phyloP scores from a whole-genome alignment of 2,888 invertebrate genomes.

The Lacanobia oleracea region DNA sequence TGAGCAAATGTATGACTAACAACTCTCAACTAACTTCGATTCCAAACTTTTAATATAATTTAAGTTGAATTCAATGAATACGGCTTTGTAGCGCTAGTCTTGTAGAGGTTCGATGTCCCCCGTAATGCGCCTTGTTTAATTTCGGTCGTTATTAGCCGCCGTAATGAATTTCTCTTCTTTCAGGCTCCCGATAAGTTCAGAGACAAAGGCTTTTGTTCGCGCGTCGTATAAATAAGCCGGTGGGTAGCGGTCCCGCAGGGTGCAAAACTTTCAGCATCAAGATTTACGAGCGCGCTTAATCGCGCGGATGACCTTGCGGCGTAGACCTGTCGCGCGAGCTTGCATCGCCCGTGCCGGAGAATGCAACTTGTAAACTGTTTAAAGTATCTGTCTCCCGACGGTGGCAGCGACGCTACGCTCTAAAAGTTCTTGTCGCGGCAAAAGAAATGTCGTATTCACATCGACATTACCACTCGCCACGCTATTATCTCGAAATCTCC shows the following conservation, averaged over 20 bases:
- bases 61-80: conserved; percentile 37
- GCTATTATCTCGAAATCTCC: conserved; percentile 48
- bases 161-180: conserved; percentile 58
- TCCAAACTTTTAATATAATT: conserved; percentile 44
- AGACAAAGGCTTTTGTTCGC: conserved; percentile 63
- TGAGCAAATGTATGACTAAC: conserved; percentile 26
- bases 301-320: conserved; percentile 49
- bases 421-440: conserved; percentile 19
- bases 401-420: conserved; percentile 8
- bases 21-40: conserved; percentile 34
- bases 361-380: conserved; percentile 45
- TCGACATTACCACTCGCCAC: conserved; percentile 33
- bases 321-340: conserved; percentile 8
- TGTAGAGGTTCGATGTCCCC: conserved; percentile 10
- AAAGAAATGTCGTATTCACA: conserved; percentile 47
- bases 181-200: conserved; percentile 54
- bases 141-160: conserved; percentile 49
- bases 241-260: conserved; percentile 48
- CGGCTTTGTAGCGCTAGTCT: conserved; percentile 9
- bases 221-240: conserved; percentile 59
- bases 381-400: conserved; percentile 28
- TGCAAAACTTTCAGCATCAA: conserved; percentile 58
- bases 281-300: conserved; percentile 60
- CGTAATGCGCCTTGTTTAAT: conserved; percentile 32
- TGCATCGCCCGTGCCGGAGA: background rate